Percentiles rank a stretch among this genome's conserved stretches.
phyloP scores from a whole-genome alignment of 2,113 vertebrate species.

The Amphiprion ocellaris region DNA sequence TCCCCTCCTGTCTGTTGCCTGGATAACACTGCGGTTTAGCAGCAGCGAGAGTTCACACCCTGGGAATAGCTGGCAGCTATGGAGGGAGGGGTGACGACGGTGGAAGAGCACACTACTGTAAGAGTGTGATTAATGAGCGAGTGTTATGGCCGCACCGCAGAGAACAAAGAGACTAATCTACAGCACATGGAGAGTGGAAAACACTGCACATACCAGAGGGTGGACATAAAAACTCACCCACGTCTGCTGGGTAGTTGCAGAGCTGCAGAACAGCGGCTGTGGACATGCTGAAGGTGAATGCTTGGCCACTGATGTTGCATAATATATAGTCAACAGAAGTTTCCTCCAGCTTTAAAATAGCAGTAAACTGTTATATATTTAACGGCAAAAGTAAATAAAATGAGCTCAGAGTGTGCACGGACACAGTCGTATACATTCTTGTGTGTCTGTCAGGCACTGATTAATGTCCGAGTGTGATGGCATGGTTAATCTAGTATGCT shows the following conservation, averaged over 20 bases:
- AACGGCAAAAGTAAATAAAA: background rate
- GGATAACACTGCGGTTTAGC: conserved; percentile 64
- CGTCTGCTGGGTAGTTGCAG: conserved; percentile 37
- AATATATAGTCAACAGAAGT: conserved; percentile 30
- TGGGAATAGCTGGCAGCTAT: conserved; percentile 60
- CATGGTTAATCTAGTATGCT: conserved; percentile 58
- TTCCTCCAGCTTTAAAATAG: conserved; percentile 17
- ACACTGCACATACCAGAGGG: conserved; percentile 55
- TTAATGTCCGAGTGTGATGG: conserved; percentile 37
- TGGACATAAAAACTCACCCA: conserved; percentile 46
- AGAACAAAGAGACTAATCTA: conserved; percentile 79
- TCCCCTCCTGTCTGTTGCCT: conserved; percentile 60
- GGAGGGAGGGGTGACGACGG: conserved; percentile 38
- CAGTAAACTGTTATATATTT: conserved; percentile 12
- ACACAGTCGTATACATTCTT: background rate
- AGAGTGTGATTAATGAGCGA: conserved; percentile 78
- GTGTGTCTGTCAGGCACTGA: conserved; percentile 53
- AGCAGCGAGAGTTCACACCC: conserved; percentile 72
- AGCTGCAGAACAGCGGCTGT: conserved; percentile 20
- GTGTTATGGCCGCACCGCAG: conserved; percentile 72
- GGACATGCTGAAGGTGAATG: conserved; percentile 25
- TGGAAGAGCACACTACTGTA: conserved; percentile 63
- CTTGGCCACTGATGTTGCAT: conserved; percentile 30
- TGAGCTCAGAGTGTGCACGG: conserved; percentile 6
- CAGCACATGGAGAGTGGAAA: conserved; percentile 75